phyloP scores from a whole-genome alignment of 2,888 invertebrate genomes.

The Drosophila rubida region DNA sequence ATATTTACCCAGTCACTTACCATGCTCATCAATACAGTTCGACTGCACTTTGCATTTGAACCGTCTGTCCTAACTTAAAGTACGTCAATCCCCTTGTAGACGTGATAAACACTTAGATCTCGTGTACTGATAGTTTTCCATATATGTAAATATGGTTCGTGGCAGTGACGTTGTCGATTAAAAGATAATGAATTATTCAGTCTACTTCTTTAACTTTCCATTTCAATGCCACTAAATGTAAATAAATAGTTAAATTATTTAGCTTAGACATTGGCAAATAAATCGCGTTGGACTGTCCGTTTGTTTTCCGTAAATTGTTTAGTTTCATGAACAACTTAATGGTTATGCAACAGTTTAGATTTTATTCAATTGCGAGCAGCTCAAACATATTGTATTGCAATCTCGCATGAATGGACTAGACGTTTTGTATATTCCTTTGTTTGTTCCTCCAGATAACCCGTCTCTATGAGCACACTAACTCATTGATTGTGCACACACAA shows the following conservation, averaged over 20 bases:
- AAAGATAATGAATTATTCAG: no score
- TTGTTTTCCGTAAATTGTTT: no score
- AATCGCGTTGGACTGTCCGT: no score
- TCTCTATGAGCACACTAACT: conserved; percentile 3
- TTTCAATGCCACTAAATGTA: no score
- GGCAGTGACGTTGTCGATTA: no score
- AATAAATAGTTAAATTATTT: no score
- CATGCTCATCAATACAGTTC: conserved; percentile 17
- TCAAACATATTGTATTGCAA: not conserved
- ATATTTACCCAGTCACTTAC: conserved; percentile 37
- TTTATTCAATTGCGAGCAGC: not conserved
- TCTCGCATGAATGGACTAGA: conserved; percentile 20
- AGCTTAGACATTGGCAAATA: no score
- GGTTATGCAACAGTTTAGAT: no score
- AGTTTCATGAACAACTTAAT: no score
- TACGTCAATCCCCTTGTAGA: not conserved
- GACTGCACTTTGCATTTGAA: conserved; percentile 17
- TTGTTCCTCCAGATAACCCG: conserved; percentile 25
- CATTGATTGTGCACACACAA: conserved; percentile 40
- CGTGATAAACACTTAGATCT: not conserved
- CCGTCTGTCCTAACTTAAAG: not conserved
- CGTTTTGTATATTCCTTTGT: conserved; percentile 37
- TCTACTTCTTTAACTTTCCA: no score
- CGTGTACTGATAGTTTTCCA: no score
- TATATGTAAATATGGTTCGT: no score